A percentile compares a stretch with the other conserved stretches of the same genome.
phyloP scores from a whole-genome alignment of 2,113 vertebrate genomes.

The Probosciger aterrimus region DNA sequence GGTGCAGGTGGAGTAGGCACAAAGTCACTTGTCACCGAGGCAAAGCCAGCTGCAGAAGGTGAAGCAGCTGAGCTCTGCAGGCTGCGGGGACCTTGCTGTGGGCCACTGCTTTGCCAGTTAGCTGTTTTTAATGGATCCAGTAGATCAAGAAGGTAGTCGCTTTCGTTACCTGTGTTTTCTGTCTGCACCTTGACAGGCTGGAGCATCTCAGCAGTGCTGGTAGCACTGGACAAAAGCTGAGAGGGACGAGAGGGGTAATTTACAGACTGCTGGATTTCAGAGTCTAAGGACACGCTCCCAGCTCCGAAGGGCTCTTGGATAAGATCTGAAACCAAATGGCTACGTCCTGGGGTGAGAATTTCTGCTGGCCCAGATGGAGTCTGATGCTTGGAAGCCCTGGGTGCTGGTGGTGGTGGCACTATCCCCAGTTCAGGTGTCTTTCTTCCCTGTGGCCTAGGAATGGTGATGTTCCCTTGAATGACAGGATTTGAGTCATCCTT shows the following conservation, averaged over 20 bases:
- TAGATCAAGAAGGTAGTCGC: constrained; percentile 83
- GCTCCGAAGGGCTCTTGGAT: constrained; percentile 54
- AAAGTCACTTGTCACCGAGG: constrained; percentile 26
- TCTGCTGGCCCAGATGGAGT: not conserved
- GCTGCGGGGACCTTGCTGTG: not conserved
- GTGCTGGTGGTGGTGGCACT: constrained; percentile 80
- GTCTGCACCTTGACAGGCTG: constrained; percentile 70
- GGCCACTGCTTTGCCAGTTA: constrained; percentile 23
- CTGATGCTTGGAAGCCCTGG: constrained; percentile 73
- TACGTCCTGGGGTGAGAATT: not conserved
- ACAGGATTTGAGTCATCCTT: constrained; percentile 52
- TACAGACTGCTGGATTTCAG: constrained; percentile 70
- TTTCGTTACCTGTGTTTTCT: constrained; percentile 18
- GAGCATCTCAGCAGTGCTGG: constrained; percentile 69
- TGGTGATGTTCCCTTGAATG: constrained; percentile 81
- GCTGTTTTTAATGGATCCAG: constrained; percentile 84
- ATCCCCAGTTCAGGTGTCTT: constrained; percentile 89
- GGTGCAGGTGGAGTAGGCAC: constrained; percentile 37
- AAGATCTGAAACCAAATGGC: constrained; percentile 42
- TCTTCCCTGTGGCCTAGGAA: constrained; percentile 90
- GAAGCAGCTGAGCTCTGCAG: constrained; percentile 4
- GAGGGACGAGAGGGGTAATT: constrained; percentile 6
- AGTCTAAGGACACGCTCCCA: constrained; percentile 33
- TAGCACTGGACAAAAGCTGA: not conserved
- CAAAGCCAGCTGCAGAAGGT: constrained; percentile 6